Conservation (phyloP, 2,113 vertebrate species). For the Chloroceryle aenea region DNA sequence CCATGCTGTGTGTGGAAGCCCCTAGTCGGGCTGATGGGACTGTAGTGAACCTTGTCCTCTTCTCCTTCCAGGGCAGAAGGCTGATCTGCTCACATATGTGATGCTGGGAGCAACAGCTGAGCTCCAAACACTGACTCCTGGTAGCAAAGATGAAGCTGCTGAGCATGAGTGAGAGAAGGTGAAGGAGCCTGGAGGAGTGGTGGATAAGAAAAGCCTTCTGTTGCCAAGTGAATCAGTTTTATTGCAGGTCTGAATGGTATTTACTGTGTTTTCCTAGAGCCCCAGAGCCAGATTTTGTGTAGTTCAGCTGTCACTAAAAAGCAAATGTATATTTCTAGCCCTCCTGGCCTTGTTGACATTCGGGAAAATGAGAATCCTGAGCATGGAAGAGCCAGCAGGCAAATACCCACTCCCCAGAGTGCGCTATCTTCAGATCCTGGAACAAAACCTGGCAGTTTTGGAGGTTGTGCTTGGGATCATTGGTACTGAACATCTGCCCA, state of each 20-base stretch:
- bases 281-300: not conserved
- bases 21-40: not conserved
- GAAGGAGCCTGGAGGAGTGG: fast-evolving
- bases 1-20: fast-evolving
- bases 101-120: not conserved
- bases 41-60: not conserved
- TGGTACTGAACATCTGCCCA: not conserved
- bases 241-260: not conserved
- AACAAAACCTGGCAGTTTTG: not conserved
- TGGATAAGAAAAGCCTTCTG: not conserved
- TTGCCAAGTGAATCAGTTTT: constrained; percentile 1
- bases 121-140: not conserved
- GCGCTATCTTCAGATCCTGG: not conserved
- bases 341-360: not conserved
- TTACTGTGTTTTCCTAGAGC: constrained; percentile 16
- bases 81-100: not conserved
- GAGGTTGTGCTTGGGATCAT: not conserved
- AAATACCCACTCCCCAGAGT: not conserved
- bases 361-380: constrained; percentile 21
- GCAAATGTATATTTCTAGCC: not conserved
- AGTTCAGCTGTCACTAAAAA: constrained; percentile 41
- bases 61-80: not conserved
- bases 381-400: not conserved
- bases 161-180: not conserved
- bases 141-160: not conserved